Evolutionary conservation across 2,113 vertebrate genomes (phyloP).

Genomic region (Mohoua ochrocephala): DNA sequence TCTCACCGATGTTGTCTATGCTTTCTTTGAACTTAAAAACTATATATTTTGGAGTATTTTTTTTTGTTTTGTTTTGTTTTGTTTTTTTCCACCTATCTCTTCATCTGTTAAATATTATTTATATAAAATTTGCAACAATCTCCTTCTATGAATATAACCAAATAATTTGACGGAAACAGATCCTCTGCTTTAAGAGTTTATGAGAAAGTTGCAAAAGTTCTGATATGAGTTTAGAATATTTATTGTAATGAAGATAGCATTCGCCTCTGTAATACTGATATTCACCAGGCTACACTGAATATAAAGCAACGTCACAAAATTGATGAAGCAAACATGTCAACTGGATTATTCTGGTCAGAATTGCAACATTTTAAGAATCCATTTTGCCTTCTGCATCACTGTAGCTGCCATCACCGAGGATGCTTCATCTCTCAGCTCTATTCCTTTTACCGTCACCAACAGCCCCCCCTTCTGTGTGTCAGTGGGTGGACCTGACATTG

Average conservation of each 20-base stretch:
- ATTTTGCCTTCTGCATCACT: not conserved
- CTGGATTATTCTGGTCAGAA: not conserved
- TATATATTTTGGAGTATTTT: not conserved
- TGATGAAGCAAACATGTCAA: not conserved
- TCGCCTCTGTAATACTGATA: not conserved
- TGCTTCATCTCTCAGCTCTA: not conserved
- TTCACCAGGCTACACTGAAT: not conserved
- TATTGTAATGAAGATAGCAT: not conserved
- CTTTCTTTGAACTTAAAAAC: not conserved
- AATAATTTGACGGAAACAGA: not conserved
- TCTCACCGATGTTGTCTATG: rapidly evolving
- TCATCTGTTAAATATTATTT: not conserved
- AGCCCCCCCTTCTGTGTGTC: not conserved
- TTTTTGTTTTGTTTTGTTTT: no score
- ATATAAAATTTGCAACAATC: not conserved
- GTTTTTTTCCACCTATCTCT: not conserved
- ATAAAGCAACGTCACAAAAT: not conserved
- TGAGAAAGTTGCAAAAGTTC: not conserved
- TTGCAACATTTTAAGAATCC: not conserved
- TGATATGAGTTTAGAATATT: not conserved
- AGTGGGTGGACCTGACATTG: not conserved
- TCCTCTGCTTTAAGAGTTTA: not conserved
- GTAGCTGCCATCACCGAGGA: not conserved
- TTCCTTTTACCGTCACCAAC: not conserved
- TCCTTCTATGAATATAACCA: not conserved